A percentile compares a stretch with the other conserved stretches of the same genome.
Evolutionary conservation across 2,888 invertebrate genomes (phyloP).

Genomic region (Eupithecia inturbata): DNA sequence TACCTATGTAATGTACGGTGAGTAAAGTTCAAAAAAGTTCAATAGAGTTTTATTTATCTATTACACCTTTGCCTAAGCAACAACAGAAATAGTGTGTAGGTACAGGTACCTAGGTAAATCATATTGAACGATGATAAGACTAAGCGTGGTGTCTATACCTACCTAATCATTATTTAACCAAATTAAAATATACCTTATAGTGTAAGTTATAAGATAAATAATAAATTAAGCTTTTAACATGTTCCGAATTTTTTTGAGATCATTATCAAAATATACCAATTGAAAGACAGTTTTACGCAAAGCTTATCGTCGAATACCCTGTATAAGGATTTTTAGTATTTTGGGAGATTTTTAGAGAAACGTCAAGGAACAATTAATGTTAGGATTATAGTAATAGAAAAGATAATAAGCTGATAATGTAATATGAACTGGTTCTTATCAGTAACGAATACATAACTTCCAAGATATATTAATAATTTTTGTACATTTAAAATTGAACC

Average conservation of each 20-base stretch:
- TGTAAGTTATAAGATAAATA: not conserved
- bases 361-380: constrained; percentile 59
- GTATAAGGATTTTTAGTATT: constrained; percentile 17
- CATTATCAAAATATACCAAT: constrained; percentile 5
- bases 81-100: not conserved
- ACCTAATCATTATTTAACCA: not conserved
- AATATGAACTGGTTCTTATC: constrained; percentile 7
- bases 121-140: not conserved
- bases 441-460: constrained; percentile 5
- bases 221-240: not conserved
- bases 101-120: too few relatives aligned
- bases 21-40: not conserved
- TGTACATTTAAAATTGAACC: not conserved
- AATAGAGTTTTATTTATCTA: not conserved
- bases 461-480: not conserved
- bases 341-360: constrained; percentile 49
- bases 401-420: constrained; percentile 18
- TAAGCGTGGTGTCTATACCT: not conserved
- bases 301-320: constrained; percentile 50
- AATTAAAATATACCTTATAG: not conserved
- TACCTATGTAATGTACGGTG: not conserved
- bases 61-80: too few relatives aligned
- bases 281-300: constrained; percentile 40
- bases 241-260: not conserved
- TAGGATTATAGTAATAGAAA: constrained; percentile 59